Conservation (phyloP, 2,888 invertebrate species). For the Dolomedes plantarius region DNA sequence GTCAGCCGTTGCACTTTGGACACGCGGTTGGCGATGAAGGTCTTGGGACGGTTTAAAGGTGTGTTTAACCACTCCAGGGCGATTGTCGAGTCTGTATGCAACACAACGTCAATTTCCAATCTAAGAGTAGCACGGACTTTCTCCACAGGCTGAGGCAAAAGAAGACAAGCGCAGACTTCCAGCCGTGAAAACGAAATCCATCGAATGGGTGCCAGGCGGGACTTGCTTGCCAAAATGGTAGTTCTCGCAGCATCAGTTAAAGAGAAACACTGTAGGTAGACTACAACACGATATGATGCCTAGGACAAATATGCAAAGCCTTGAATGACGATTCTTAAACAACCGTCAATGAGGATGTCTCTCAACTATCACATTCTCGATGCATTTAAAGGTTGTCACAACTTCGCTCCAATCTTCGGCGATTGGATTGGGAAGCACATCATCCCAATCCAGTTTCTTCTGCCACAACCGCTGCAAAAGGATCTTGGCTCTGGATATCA, state of each 20-base stretch:
- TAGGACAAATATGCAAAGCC: neutral
- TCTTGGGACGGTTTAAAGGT: neutral
- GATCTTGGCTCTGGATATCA: conserved; percentile 25
- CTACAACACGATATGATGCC: neutral
- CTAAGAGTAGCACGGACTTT: neutral
- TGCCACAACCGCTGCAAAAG: conserved; percentile 18
- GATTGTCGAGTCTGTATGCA: neutral
- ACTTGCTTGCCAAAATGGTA: neutral
- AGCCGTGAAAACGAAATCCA: neutral
- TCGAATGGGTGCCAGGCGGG: conserved; percentile 3
- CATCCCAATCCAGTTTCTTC: neutral
- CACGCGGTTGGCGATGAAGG: neutral
- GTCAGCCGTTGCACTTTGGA: neutral
- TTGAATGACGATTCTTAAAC: neutral
- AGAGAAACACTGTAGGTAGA: neutral
- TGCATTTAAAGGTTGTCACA: neutral
- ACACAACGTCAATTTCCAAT: neutral
- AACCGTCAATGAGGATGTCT: neutral
- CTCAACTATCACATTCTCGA: neutral
- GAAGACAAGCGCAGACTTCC: neutral
- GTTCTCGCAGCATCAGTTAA: neutral
- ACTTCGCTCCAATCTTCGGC: neutral
- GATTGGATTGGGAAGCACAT: neutral
- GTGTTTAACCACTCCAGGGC: neutral
- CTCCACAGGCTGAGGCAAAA: neutral